Evolutionary conservation across 2,113 vertebrate genomes (phyloP).

Genomic region (Menura novaehollandiae): DNA sequence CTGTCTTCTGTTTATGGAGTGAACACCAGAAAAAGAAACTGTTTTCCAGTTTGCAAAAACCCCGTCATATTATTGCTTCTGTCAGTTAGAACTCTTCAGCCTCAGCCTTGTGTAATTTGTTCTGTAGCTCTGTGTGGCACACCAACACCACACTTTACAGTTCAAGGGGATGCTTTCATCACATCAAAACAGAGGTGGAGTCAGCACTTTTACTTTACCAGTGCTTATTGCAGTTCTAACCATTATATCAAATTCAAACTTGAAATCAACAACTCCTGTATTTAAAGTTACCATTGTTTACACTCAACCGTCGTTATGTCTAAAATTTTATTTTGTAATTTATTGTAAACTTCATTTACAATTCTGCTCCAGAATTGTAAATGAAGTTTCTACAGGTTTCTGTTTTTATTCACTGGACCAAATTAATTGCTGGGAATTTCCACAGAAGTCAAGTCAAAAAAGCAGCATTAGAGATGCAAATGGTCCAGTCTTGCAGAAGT

Average conservation of each 20-base stretch:
- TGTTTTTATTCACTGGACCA: neutral
- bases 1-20: neutral
- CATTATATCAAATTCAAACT: neutral
- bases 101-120: neutral
- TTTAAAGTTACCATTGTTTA: neutral
- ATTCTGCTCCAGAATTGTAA: neutral
- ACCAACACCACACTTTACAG: neutral
- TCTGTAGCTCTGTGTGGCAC: neutral
- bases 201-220: neutral
- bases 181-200: neutral
- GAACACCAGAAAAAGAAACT: neutral
- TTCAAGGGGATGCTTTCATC: neutral
- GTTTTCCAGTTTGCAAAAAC: neutral
- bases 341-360: no score
- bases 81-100: neutral
- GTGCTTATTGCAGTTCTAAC: neutral
- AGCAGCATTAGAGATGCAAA: neutral
- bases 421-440: neutral
- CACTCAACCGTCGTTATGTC: neutral
- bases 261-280: neutral
- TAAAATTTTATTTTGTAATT: neutral
- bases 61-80: neutral
- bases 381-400: neutral
- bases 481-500: neutral
- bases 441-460: neutral